These are phyloP conservation scores for Hemichromis elongatus DNA, from an alignment of 2,113 vertebrate genomes.

Conservation along the genomic window DNA sequence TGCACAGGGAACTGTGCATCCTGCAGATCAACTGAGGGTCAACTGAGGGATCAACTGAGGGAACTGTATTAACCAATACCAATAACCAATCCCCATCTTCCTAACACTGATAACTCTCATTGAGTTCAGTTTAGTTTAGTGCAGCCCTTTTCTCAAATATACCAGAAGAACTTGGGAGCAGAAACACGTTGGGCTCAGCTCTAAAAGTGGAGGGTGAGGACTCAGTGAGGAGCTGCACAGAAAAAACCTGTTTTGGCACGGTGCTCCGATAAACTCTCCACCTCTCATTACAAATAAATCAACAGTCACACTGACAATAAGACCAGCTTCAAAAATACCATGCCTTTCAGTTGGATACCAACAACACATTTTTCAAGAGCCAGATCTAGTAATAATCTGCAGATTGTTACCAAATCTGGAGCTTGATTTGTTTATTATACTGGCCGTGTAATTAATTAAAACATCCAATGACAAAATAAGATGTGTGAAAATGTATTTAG, in stretches of 20 bases:
- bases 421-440: background rate
- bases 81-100: background rate
- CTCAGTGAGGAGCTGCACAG: background rate
- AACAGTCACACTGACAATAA: background rate
- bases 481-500: background rate
- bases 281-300: background rate
- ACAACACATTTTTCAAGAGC: background rate
- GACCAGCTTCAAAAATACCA: background rate
- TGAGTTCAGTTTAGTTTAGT: background rate
- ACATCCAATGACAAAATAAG: background rate
- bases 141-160: background rate
- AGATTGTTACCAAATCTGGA: background rate
- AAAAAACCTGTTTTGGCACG: too few species aligned
- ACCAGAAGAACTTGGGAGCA: background rate
- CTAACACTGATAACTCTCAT: fast-evolving
- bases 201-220: background rate
- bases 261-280: background rate
- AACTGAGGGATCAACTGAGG: too few species aligned
- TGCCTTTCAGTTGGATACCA: fast-evolving
- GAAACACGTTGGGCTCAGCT: background rate
- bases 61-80: background rate
- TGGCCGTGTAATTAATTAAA: background rate
- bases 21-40: too few species aligned
- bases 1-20: too few species aligned
- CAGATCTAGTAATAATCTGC: background rate